phyloP scores from a whole-genome alignment of 2,113 vertebrate species.

The Perca schrenkii region DNA sequence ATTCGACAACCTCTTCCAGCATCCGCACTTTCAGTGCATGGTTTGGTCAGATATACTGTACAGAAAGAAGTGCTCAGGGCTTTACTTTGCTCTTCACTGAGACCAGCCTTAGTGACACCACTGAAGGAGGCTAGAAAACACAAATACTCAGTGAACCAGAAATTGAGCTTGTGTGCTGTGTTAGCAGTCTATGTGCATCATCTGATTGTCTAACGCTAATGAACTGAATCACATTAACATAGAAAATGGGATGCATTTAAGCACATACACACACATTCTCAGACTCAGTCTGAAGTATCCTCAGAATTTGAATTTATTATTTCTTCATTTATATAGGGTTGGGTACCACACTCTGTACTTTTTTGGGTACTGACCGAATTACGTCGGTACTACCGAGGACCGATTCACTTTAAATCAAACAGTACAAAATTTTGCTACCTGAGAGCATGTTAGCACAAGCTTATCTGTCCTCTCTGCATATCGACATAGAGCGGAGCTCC shows the following conservation, averaged over 20 bases:
- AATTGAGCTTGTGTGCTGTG: slow-evolving; percentile 17
- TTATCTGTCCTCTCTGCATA: too few relatives aligned
- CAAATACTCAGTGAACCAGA: slow-evolving; percentile 37
- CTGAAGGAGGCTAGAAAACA: slow-evolving; percentile 17
- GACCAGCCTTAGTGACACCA: slow-evolving; percentile 39
- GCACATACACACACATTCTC: slow-evolving; percentile 6
- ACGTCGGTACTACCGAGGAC: too few relatives aligned
- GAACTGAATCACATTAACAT: slow-evolving; percentile 46
- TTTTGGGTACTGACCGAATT: too few relatives aligned
- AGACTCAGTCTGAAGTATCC: neutral
- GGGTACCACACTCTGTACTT: too few relatives aligned
- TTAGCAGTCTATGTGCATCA: slow-evolving; percentile 14
- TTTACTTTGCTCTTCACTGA: slow-evolving; percentile 26
- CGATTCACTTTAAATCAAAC: too few relatives aligned
- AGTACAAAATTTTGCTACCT: too few relatives aligned
- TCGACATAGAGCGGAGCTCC: too few relatives aligned
- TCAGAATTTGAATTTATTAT: neutral
- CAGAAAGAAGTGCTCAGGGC: slow-evolving; percentile 36
- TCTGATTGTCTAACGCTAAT: slow-evolving; percentile 39
- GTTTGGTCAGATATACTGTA: slow-evolving; percentile 37
- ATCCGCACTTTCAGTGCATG: slow-evolving; percentile 24
- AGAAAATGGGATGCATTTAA: slow-evolving; percentile 24
- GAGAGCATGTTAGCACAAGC: too few relatives aligned
- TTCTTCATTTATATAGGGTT: neutral
- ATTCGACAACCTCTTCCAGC: slow-evolving; percentile 19